Percentiles rank a stretch among this genome's conserved stretches.
Evolutionary conservation across 2,888 invertebrate species (phyloP).

Genomic region (Abrostola triplasia): DNA sequence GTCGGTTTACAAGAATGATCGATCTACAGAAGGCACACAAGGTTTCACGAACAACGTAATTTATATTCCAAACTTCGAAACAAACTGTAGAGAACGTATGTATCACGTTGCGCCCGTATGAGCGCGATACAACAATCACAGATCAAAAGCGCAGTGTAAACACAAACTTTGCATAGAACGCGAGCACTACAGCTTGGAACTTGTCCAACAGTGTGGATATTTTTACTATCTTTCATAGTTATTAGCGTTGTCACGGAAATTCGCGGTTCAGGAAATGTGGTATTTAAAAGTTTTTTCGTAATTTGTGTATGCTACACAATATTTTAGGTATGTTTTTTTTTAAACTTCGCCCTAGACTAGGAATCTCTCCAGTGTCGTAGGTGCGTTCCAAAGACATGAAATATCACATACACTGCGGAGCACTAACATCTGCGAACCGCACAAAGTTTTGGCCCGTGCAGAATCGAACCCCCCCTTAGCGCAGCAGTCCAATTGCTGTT

Average conservation of each 20-base stretch:
- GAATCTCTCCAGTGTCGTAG: too few species aligned
- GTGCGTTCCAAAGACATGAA: too few species aligned
- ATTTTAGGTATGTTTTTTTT: too few species aligned
- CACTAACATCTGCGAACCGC: too few species aligned
- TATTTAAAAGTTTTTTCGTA: too few species aligned
- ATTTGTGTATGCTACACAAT: too few species aligned
- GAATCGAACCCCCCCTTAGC: too few species aligned
- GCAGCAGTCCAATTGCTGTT: too few species aligned
- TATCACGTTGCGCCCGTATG: slow-evolving; percentile 19
- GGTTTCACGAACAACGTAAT: slow-evolving; percentile 18
- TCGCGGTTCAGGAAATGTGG: background rate
- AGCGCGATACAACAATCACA: slow-evolving; percentile 26
- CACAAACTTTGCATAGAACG: slow-evolving; percentile 38
- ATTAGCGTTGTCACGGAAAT: slow-evolving; percentile 53
- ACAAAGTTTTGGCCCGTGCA: too few species aligned
- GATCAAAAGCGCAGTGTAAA: slow-evolving; percentile 40
- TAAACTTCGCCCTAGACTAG: too few species aligned
- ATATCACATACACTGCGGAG: too few species aligned
- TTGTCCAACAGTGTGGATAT: slow-evolving; percentile 57
- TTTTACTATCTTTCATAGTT: slow-evolving; percentile 60
- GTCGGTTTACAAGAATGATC: too few species aligned
- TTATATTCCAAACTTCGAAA: slow-evolving; percentile 23
- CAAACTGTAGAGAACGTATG: slow-evolving; percentile 16
- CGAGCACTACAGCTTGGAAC: slow-evolving; percentile 56
- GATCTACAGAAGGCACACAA: background rate